Conservation (phyloP, 2,888 invertebrate genomes). For the Aphrophora alni region DNA sequence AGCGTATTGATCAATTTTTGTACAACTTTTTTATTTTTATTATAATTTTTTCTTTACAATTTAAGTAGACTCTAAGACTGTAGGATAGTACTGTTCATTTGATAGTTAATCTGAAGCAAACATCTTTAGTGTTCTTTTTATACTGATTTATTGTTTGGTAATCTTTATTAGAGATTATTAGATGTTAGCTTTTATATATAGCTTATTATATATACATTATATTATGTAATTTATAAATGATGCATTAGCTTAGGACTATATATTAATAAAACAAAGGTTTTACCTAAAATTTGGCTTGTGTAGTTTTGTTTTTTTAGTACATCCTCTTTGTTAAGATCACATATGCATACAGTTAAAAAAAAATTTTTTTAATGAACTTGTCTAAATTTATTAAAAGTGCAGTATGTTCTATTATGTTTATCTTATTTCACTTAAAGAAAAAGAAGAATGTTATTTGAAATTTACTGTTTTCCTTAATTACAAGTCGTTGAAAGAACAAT, state of each 20-base stretch:
- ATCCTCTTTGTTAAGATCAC: too few relatives aligned
- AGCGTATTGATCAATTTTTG: background rate
- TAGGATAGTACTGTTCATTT: background rate
- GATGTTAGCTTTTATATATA: conserved; percentile 9
- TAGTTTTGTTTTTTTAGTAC: background rate
- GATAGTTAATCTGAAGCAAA: background rate
- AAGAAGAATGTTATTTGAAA: too few relatives aligned
- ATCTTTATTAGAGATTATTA: background rate
- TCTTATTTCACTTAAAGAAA: too few relatives aligned
- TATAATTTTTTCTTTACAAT: background rate
- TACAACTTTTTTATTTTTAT: background rate
- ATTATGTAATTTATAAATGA: background rate
- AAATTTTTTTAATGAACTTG: too few relatives aligned
- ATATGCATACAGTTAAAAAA: too few relatives aligned
- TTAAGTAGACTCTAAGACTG: background rate
- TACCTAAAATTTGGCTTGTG: background rate
- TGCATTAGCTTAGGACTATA: background rate
- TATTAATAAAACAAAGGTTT: background rate
- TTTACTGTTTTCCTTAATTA: too few relatives aligned
- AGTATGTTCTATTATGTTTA: too few relatives aligned
- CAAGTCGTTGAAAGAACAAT: too few relatives aligned
- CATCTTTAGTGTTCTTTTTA: background rate
- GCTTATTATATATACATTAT: background rate
- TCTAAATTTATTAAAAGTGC: too few relatives aligned
- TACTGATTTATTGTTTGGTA: background rate